phyloP scores from a whole-genome alignment of 2,113 vertebrate species.

The Dicerorhinus sumatrensis region DNA sequence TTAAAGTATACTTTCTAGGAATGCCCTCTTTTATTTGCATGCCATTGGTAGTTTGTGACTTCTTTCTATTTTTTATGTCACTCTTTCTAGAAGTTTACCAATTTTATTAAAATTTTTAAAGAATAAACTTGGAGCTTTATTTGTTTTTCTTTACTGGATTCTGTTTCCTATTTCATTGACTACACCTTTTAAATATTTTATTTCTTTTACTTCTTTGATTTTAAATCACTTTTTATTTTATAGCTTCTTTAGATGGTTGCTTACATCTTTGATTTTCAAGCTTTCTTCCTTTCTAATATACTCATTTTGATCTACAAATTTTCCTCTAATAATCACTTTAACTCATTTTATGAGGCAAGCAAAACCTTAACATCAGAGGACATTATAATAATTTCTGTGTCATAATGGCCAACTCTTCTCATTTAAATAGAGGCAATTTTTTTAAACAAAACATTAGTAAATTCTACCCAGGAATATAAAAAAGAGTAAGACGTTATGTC shows the following conservation, averaged over 20 bases:
- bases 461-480: neutral
- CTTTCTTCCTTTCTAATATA: neutral
- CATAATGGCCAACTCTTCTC: neutral
- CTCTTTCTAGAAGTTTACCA: neutral
- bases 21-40: neutral
- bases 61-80: neutral
- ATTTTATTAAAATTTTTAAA: neutral
- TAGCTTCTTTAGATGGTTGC: neutral
- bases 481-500: neutral
- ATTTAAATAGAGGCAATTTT: slow-evolving; percentile 11
- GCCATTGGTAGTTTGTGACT: neutral
- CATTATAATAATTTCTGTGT: neutral
- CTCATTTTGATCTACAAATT: neutral
- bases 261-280: neutral
- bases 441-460: neutral
- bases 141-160: slow-evolving; percentile 16
- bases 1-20: neutral
- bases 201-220: slow-evolving; percentile 39
- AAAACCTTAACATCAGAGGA: neutral
- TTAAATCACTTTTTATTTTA: neutral
- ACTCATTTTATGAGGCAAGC: neutral
- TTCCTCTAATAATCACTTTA: neutral
- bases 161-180: neutral
- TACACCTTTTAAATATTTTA: neutral
- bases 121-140: neutral